Conservation (phyloP, 2,113 vertebrate genomes). For the Isurus oxyrinchus region DNA sequence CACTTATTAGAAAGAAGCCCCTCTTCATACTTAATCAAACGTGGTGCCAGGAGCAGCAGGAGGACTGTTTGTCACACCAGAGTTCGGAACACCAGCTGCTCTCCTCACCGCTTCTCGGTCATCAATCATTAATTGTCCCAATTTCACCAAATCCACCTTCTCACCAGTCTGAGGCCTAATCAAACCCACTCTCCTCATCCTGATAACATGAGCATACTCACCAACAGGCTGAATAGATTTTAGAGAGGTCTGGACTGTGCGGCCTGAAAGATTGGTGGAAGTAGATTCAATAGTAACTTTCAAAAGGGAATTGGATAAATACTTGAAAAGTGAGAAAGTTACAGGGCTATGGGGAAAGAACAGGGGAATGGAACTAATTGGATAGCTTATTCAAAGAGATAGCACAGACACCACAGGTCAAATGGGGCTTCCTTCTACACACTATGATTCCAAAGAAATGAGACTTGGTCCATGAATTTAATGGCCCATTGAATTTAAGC, state of each 20-base stretch:
- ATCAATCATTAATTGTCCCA: neutral
- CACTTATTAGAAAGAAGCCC: neutral
- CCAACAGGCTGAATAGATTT: neutral
- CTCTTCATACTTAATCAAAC: neutral
- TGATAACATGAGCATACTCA: neutral
- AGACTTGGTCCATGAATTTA: neutral
- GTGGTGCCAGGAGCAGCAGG: neutral
- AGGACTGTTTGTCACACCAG: neutral
- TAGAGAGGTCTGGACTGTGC: neutral
- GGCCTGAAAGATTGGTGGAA: neutral
- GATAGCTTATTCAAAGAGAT: neutral
- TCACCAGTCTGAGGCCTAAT: neutral
- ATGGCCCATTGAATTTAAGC: neutral
- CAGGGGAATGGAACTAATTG: neutral
- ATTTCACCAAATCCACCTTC: neutral
- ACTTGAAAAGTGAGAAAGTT: neutral
- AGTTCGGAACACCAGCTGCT: neutral
- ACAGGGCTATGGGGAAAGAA: neutral
- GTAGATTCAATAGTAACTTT: neutral
- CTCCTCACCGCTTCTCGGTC: neutral
- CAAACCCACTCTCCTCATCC: neutral
- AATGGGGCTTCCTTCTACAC: neutral
- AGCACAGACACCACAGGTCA: neutral
- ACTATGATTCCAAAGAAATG: neutral
- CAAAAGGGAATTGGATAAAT: neutral